A percentile compares a stretch with the other conserved stretches of the same genome.
These are phyloP conservation scores for Sebastes alutus DNA, from an alignment of 2,797 vertebrate species.

Conservation along the genomic window DNA sequence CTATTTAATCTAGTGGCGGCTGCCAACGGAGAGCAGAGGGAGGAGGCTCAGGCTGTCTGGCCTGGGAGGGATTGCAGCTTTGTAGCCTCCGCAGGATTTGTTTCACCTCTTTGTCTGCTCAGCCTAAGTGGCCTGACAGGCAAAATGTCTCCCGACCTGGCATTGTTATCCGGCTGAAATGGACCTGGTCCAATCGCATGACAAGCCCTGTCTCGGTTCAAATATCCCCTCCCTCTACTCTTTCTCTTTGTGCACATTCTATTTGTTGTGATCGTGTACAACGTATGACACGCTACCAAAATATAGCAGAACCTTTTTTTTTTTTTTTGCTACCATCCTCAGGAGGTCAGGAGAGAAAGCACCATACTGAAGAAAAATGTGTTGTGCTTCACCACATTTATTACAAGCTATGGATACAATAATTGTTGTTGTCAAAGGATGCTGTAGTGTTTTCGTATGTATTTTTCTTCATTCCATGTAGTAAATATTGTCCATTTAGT, in stretches of 20 bases:
- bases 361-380: neutral
- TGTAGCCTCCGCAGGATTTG: conserved; percentile 83
- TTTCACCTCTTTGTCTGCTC: conserved; percentile 81
- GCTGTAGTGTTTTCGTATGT: neutral
- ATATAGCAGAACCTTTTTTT: conserved; percentile 7
- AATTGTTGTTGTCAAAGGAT: neutral
- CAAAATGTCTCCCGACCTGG: conserved; percentile 68
- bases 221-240: conserved; percentile 34
- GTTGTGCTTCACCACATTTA: neutral
- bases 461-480: neutral
- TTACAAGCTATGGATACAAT: neutral
- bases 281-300: conserved; percentile 20
- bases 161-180: conserved; percentile 65
- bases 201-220: conserved; percentile 53
- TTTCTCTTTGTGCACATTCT: conserved; percentile 43
- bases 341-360: conserved; percentile 5
- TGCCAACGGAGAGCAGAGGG: conserved; percentile 76
- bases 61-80: conserved; percentile 82
- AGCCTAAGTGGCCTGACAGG: conserved; percentile 64
- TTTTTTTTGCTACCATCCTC: conserved; percentile 1
- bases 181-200: conserved; percentile 68
- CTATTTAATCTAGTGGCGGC: conserved; percentile 83
- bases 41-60: conserved; percentile 72
- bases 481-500: neutral
- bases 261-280: conserved; percentile 47